Percentiles rank a stretch among this genome's conserved stretches.
phyloP scores from a whole-genome alignment of 30 jellyfish, hydroid and myxozoan genomes.

The Hydractinia echinata region DNA sequence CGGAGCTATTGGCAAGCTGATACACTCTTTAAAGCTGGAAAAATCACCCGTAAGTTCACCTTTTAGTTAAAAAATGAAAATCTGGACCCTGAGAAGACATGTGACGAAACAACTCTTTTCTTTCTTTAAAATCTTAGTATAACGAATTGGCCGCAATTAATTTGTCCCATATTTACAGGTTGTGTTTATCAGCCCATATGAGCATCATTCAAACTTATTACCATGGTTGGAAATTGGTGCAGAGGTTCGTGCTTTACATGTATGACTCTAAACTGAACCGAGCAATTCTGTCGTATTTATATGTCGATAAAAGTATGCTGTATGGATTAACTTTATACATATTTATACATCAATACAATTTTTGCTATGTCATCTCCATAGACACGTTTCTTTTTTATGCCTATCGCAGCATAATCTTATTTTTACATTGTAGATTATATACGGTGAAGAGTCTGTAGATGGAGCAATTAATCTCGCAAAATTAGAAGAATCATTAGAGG shows the following conservation, averaged over 20 bases:
- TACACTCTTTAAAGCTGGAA: conserved; percentile 62
- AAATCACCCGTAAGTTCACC: conserved; percentile 61
- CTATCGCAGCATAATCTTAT: too few species aligned
- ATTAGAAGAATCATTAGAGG: conserved; percentile 60
- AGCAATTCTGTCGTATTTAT: too few species aligned
- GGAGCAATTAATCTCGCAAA: conserved; percentile 48
- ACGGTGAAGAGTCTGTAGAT: conserved; percentile 46
- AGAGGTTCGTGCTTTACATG: conserved; percentile 35
- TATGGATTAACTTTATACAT: too few species aligned
- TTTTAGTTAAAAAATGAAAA: too few species aligned
- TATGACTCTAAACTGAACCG: too few species aligned
- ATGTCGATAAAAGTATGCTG: too few species aligned
- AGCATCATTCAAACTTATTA: conserved; percentile 76
- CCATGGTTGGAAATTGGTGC: conserved; percentile 88
- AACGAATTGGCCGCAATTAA: too few species aligned
- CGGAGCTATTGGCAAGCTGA: conserved; percentile 72
- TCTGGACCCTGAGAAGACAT: too few species aligned
- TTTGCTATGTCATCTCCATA: too few species aligned
- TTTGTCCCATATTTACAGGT: conserved; percentile 20
- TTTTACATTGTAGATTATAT: conserved; percentile 45
- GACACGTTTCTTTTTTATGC: neutral
- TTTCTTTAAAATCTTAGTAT: too few species aligned
- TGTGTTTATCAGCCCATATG: conserved; percentile 83
- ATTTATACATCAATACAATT: too few species aligned
- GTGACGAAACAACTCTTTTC: too few species aligned